Evolutionary conservation across 2,888 invertebrate genomes (phyloP), one percentile per base, ranked within the genome.

Genomic region (Harpagoxenus sublaevis): DNA sequence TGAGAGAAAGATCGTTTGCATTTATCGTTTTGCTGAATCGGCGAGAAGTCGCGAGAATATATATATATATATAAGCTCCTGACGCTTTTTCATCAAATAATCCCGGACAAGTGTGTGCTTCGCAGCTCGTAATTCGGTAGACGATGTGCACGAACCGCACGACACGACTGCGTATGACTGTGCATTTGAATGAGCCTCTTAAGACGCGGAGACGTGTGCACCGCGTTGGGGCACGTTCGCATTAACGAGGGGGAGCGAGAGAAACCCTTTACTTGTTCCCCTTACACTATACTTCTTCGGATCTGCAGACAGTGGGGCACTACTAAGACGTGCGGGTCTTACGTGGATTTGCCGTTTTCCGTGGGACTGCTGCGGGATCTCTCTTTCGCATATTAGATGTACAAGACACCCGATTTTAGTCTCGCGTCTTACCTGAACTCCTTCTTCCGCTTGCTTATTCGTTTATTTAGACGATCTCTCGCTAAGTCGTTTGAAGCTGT

Each of bases 151-250:
- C 45, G 66, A 85, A 88, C 75, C 68, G 83, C 82, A 62, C 45
- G 45, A 53, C 77, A 39, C 31, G 73, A 62, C 60, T 55, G 91
- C 85, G 92, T 92, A 92, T 94, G 94, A 92, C 91, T 86, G 88
- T 91, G 93, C 93, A 93, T 94, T 86, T 81, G 89, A 92, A 94
- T 92, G 94, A 94, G 92, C 87, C 88, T 91, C 92, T 92, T 91
- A 89, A 86, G 83, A 82, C 84, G 78, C 83, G 48, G 4, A 73
- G 57, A 39, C n/a, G 77, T 53, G 55, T 23, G 86, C 87, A 82
- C 62, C 82, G 86, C 86, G 87, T 66, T 48, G 66, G 77, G 75
- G 89, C 91, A 91, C 91, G 92, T 91, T 90, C 86, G 75, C 82
- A 73, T 83, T 74, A 31, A 48, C 55, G 65, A 42, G 77, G 66